Conservation (phyloP, 2,797 vertebrate genomes). For the Alca torda region DNA sequence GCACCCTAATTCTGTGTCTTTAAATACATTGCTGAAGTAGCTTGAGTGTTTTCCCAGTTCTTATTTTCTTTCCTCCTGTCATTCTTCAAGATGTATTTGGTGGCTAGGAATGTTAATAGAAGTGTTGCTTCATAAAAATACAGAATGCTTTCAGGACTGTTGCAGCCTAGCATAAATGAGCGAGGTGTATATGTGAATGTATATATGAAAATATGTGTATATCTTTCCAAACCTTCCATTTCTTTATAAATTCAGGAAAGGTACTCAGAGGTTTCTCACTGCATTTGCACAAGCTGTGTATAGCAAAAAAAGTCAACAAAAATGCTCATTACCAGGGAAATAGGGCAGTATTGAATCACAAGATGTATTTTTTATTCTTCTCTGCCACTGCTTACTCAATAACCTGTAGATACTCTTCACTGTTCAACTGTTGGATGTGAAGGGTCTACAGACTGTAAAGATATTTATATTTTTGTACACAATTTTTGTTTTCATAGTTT, state of each 20-base stretch:
- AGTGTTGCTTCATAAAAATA: background rate
- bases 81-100: background rate
- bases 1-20: background rate
- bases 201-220: constrained; percentile 62
- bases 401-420: constrained; percentile 71
- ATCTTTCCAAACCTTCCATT: constrained; percentile 55
- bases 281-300: constrained; percentile 74
- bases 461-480: constrained; percentile 85
- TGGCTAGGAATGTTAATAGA: background rate
- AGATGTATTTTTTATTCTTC: constrained; percentile 82
- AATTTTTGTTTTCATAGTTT: constrained; percentile 79
- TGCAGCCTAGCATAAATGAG: background rate
- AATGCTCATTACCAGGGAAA: constrained; percentile 78
- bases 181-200: constrained; percentile 62
- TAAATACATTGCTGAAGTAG: background rate
- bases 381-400: constrained; percentile 77
- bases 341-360: constrained; percentile 78
- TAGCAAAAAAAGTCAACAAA: constrained; percentile 66
- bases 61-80: background rate
- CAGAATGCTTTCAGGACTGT: background rate
- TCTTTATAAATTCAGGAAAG: constrained; percentile 65
- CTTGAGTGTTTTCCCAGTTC: background rate
- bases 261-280: constrained; percentile 72
- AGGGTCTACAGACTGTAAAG: constrained; percentile 77
- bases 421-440: constrained; percentile 58